Conservation (phyloP, 2,888 invertebrate species). For the Coecobrya sp. region DNA sequence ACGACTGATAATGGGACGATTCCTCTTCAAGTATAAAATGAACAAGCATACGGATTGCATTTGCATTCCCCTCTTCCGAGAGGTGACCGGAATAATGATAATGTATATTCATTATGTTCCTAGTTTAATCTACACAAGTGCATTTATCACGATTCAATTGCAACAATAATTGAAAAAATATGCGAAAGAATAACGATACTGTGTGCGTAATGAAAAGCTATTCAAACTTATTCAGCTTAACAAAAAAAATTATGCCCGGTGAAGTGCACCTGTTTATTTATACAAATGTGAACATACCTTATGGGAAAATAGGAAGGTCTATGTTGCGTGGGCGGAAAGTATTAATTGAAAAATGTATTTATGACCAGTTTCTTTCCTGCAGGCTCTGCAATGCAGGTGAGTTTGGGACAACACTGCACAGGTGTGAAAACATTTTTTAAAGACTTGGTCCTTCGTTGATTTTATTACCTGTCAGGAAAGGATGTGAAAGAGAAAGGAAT, state of each 20-base stretch:
- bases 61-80: no score
- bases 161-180: no score
- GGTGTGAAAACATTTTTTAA: neutral
- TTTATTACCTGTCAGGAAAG: no score
- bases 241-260: no score
- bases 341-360: neutral
- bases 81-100: neutral
- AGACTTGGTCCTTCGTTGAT: neutral
- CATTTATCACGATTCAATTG: no score
- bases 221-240: no score
- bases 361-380: neutral
- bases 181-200: no score
- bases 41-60: neutral
- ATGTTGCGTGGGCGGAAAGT: slow-evolving; percentile 20
- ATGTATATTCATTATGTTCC: no score
- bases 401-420: neutral
- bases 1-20: neutral
- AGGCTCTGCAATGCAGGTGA: neutral
- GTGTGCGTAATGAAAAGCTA: no score
- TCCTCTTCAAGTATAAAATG: neutral
- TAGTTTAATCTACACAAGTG: no score
- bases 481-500: no score
- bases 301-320: neutral
- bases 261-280: neutral
- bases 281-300: neutral